phyloP scores from a whole-genome alignment of 2,888 invertebrate genomes.

The Leptinotarsa juncta region DNA sequence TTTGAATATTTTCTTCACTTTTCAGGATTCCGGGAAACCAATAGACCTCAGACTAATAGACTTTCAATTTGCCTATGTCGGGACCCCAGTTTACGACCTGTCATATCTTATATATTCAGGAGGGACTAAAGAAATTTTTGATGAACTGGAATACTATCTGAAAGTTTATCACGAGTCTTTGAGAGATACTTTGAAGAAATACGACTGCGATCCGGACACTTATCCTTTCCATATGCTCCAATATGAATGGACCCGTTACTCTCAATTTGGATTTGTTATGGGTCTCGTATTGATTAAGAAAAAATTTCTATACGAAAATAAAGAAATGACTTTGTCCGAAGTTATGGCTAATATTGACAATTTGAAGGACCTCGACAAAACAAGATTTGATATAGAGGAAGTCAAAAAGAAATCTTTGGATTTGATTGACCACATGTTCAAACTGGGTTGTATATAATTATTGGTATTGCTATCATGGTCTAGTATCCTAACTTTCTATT shows the following conservation, averaged over 20 bases:
- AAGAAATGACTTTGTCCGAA: conserved; percentile 1
- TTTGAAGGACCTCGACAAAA: neutral
- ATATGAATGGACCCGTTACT: conserved; percentile 51
- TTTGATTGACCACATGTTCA: conserved; percentile 28
- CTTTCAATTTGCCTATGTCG: conserved; percentile 31
- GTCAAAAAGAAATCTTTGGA: conserved; percentile 12
- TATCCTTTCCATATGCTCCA: conserved; percentile 53
- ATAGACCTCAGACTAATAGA: conserved; percentile 35
- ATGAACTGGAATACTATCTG: conserved; percentile 55
- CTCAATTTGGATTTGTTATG: conserved; percentile 45
- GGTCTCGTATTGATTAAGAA: conserved; percentile 41
- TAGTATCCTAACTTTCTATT: too few relatives aligned
- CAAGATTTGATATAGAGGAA: conserved; percentile 15
- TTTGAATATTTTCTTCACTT: conserved; percentile 4
- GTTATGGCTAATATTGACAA: neutral
- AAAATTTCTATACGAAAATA: conserved; percentile 38
- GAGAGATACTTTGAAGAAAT: conserved; percentile 45
- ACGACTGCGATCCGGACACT: conserved; percentile 52
- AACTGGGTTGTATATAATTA: conserved; percentile 14
- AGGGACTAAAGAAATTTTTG: conserved; percentile 52
- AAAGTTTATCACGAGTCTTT: conserved; percentile 57
- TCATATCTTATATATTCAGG: conserved; percentile 59
- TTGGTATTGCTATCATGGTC: too few relatives aligned
- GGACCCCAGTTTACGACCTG: conserved; percentile 55
- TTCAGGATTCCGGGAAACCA: conserved; percentile 27